These are phyloP conservation scores for Gobiocypris rarus DNA, from an alignment of 2,113 vertebrate species.

Conservation along the genomic window DNA sequence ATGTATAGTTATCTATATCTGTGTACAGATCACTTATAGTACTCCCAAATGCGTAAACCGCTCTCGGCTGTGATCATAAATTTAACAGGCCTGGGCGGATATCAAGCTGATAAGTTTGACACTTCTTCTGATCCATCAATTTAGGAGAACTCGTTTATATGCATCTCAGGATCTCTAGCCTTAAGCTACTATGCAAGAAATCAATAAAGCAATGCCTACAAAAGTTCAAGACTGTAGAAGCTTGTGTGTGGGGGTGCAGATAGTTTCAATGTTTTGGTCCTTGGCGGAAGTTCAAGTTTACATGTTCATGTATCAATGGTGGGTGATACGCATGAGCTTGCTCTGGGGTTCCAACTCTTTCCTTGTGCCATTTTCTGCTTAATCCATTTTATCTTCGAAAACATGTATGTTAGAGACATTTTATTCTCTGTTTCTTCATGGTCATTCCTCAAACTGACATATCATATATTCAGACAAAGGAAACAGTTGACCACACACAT, in stretches of 20 bases:
- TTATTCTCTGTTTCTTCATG: constrained; percentile 14
- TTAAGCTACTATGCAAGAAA: constrained; percentile 37
- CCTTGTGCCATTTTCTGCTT: constrained; percentile 1
- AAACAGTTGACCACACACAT: not conserved
- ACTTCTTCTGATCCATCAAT: constrained; percentile 1
- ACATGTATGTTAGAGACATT: not conserved
- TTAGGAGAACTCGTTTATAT: constrained; percentile 22
- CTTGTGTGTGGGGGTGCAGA: not conserved
- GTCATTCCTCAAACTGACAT: not conserved
- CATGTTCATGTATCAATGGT: constrained; percentile 15
- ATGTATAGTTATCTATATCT: not conserved
- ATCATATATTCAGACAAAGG: not conserved
- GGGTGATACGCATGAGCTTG: not conserved
- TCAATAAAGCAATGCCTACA: constrained; percentile 36
- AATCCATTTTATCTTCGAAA: constrained; percentile 9
- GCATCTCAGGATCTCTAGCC: constrained; percentile 5
- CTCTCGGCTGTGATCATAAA: not conserved
- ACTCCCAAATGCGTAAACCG: not conserved
- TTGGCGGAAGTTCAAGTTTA: constrained; percentile 30
- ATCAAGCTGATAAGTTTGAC: not conserved
- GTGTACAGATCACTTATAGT: not conserved
- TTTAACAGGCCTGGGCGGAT: constrained; percentile 14
- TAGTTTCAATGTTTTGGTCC: not conserved
- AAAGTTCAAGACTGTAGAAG: constrained; percentile 43
- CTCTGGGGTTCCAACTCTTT: not conserved